Conservation (phyloP, 2,797 vertebrate species). For the Macropodus opercularis region DNA sequence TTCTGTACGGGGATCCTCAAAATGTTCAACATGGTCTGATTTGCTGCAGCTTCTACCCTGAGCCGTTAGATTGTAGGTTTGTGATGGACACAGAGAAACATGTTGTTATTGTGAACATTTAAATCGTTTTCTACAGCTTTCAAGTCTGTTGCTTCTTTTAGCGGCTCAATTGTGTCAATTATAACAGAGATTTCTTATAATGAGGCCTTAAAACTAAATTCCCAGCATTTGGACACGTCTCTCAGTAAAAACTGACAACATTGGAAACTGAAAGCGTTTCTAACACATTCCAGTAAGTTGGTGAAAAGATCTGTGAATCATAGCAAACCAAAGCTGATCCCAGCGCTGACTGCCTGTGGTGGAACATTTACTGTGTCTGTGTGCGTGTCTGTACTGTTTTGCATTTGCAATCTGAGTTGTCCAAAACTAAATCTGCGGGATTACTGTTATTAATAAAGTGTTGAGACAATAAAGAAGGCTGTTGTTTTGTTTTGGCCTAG, state of each 20-base stretch:
- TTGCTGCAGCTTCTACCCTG: constrained; percentile 4
- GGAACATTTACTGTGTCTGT: constrained; percentile 37
- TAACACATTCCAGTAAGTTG: neutral
- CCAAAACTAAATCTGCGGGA: constrained; percentile 2
- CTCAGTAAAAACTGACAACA: neutral
- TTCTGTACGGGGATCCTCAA: constrained; percentile 15
- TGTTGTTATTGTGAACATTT: constrained; percentile 1
- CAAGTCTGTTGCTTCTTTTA: constrained; percentile 13
- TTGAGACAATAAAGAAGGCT: constrained; percentile 17
- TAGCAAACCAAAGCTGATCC: constrained; percentile 51
- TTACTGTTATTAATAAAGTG: constrained; percentile 51
- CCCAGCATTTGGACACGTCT: constrained; percentile 17
- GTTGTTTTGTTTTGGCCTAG: no score
- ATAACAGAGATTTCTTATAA: constrained; percentile 12
- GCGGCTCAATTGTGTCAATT: constrained; percentile 7
- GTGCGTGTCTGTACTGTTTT: constrained; percentile 28
- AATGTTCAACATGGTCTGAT: constrained; percentile 19
- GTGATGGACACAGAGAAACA: constrained; percentile 14
- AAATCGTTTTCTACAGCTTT: neutral
- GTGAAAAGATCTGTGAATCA: constrained; percentile 23
- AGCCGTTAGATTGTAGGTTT: constrained; percentile 15
- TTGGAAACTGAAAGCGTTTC: constrained; percentile 32
- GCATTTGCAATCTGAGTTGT: constrained; percentile 27
- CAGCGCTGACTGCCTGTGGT: constrained; percentile 34
- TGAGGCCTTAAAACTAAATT: constrained; percentile 47